Evolutionary conservation across 2,113 vertebrate species (phyloP).

Genomic region (Cyrtonyx montezumae): DNA sequence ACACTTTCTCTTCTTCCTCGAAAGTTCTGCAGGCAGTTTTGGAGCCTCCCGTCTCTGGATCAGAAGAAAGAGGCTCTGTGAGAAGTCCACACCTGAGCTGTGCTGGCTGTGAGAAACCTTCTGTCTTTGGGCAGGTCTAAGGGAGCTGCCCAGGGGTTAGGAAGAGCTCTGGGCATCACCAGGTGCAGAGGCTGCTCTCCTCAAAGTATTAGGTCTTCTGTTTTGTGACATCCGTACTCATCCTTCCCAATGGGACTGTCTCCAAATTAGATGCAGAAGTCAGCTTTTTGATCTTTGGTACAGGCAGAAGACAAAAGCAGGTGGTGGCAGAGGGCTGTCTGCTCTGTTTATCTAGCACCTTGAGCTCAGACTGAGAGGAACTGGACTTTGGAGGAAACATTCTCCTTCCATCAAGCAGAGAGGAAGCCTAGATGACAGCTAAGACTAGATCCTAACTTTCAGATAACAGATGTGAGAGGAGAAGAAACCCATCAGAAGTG

Average conservation of each 20-base stretch:
- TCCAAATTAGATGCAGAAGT: background rate
- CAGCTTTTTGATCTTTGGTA: background rate
- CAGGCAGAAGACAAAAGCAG: background rate
- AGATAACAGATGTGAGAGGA: background rate
- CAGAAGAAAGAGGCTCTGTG: background rate
- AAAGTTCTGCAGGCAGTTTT: background rate
- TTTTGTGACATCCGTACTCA: background rate
- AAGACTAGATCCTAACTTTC: background rate
- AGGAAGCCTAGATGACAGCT: background rate
- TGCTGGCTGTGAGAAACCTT: fast-evolving
- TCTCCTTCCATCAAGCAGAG: background rate
- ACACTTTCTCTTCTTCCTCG: background rate
- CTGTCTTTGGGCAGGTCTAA: background rate
- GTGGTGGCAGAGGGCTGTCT: background rate
- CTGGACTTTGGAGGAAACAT: background rate
- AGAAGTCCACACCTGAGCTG: fast-evolving
- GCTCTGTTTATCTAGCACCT: background rate
- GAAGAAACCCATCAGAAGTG: background rate
- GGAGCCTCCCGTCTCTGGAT: fast-evolving
- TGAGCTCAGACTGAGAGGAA: background rate
- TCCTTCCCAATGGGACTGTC: background rate
- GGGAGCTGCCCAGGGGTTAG: background rate
- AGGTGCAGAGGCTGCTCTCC: background rate
- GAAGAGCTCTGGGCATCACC: background rate
- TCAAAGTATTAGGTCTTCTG: background rate